A percentile compares a stretch with the other conserved stretches of the same genome.
These are phyloP conservation scores for Falcunculus frontatus DNA, from an alignment of 2,113 vertebrate species.

Conservation along the genomic window DNA sequence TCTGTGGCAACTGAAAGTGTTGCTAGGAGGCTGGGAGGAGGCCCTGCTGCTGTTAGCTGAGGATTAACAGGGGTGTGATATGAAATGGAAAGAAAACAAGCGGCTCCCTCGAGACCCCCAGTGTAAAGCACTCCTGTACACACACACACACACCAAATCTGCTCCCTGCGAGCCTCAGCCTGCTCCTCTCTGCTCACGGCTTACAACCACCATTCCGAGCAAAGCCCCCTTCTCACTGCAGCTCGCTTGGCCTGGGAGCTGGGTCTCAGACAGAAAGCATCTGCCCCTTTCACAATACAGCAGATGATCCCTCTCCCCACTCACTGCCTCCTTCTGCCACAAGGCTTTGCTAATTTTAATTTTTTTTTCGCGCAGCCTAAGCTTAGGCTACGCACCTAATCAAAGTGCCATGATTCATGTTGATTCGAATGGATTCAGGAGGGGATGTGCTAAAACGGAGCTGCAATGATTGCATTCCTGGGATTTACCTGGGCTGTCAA, in stretches of 20 bases:
- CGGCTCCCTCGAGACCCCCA: slow-evolving; percentile 32
- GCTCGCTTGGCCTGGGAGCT: background rate
- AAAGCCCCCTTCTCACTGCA: slow-evolving; percentile 2
- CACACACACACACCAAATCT: background rate
- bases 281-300: slow-evolving; percentile 13
- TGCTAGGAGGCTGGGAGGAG: slow-evolving; percentile 73
- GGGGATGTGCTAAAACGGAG: background rate
- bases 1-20: slow-evolving; percentile 49
- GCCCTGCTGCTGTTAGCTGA: slow-evolving; percentile 40
- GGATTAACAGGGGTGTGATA: slow-evolving; percentile 69
- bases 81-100: slow-evolving; percentile 65
- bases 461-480: background rate
- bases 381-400: background rate
- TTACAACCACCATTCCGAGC: background rate
- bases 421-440: background rate
- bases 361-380: background rate
- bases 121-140: background rate
- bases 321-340: background rate
- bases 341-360: background rate
- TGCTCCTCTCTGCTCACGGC: background rate
- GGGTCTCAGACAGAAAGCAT: slow-evolving; percentile 19
- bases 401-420: background rate
- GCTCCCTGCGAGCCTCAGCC: background rate
- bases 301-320: background rate
- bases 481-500: background rate